These are phyloP conservation scores for Monoplex corrugatus DNA, from an alignment of 2,888 invertebrate species.

Conservation along the genomic window DNA sequence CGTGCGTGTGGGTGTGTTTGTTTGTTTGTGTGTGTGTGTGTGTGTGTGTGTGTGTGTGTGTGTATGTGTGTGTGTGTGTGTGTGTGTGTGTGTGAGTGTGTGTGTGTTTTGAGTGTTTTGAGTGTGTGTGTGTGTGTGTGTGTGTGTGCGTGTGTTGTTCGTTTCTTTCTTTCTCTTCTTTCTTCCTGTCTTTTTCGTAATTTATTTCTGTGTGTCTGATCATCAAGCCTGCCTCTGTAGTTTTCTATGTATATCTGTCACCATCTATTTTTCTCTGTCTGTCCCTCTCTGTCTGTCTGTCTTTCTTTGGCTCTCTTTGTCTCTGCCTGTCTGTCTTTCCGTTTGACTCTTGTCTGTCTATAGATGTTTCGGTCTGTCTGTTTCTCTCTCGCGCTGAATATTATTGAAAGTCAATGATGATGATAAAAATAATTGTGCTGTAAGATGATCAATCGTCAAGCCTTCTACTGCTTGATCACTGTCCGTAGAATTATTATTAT, in stretches of 20 bases:
- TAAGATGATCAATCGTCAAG: no score
- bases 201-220: background rate
- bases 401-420: no score
- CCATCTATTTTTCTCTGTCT: no score
- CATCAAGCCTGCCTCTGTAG: background rate
- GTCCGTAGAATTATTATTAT: no score
- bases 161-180: background rate
- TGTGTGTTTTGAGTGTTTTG: background rate
- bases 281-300: background rate
- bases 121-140: background rate
- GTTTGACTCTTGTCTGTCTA: background rate
- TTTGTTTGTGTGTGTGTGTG: constrained; percentile 12
- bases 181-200: background rate
- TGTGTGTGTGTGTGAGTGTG: no score
- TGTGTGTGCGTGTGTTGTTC: background rate
- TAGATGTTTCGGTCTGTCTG: background rate
- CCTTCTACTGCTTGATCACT: no score
- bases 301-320: constrained; percentile 9
- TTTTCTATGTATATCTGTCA: constrained; percentile 7
- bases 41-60: background rate
- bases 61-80: background rate
- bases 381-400: background rate
- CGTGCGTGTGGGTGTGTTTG: constrained; percentile 11
- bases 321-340: constrained; percentile 34
- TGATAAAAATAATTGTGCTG: background rate